These are phyloP conservation scores for Tubulanus polymorphus DNA, from an alignment of 2,888 invertebrate genomes.

Conservation along the genomic window DNA sequence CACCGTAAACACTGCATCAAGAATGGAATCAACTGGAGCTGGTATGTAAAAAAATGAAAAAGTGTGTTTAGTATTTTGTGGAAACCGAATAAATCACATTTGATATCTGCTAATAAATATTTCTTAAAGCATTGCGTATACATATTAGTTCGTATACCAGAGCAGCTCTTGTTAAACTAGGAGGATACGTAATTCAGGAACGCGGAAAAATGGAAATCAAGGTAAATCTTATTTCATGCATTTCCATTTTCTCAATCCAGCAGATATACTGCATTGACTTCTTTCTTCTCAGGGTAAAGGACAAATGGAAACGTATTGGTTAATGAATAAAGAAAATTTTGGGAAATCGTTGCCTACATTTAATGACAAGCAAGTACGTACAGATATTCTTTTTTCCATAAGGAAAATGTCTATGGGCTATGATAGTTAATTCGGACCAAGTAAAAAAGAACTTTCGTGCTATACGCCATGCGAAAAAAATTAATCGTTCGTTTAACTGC, in stretches of 20 bases:
- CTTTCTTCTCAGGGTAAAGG: slow-evolving; percentile 33
- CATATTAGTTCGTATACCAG: slow-evolving; percentile 5
- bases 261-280: too few species aligned
- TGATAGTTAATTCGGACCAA: too few species aligned
- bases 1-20: neutral
- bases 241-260: too few species aligned
- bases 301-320: slow-evolving; percentile 40
- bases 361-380: neutral
- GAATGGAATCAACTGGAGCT: neutral
- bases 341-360: neutral
- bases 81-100: neutral
- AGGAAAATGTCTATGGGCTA: too few species aligned
- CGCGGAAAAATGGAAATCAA: slow-evolving; percentile 8
- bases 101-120: neutral
- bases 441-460: too few species aligned
- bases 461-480: too few species aligned
- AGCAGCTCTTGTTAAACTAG: neutral
- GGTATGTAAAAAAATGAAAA: too few species aligned
- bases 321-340: slow-evolving; percentile 18
- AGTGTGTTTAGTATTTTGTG: neutral
- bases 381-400: too few species aligned
- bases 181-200: neutral
- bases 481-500: too few species aligned
- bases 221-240: slow-evolving; percentile 2
- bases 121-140: neutral